These are phyloP conservation scores for Latrodectus hesperus DNA, from an alignment of 2,888 invertebrate species.

Conservation along the genomic window DNA sequence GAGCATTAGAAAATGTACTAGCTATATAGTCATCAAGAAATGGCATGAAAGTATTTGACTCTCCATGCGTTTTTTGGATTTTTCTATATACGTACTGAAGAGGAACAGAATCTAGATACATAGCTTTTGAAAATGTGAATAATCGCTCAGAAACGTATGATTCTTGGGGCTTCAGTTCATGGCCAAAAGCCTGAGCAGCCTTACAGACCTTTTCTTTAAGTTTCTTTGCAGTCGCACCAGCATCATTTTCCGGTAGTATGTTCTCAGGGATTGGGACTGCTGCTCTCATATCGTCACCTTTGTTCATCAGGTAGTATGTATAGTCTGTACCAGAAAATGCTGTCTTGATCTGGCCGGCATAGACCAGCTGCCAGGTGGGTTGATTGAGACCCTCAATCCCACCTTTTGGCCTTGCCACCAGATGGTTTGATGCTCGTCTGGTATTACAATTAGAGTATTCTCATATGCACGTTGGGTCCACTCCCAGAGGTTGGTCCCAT, in stretches of 20 bases:
- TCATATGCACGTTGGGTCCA: neutral
- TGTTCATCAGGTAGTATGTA: neutral
- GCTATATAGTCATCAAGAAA: no score
- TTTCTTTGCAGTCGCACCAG: neutral
- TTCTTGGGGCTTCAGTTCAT: neutral
- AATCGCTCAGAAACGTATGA: neutral
- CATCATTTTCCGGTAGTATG: neutral
- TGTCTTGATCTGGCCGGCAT: neutral
- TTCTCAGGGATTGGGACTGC: neutral
- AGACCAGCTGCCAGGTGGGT: neutral
- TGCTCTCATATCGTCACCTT: neutral
- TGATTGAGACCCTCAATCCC: neutral
- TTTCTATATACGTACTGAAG: neutral
- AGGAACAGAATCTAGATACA: neutral
- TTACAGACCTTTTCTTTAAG: neutral
- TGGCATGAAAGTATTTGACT: neutral
- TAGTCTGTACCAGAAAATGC: neutral
- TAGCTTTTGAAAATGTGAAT: neutral
- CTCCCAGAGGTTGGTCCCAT: no score
- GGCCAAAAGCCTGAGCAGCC: neutral
- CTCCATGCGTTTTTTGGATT: neutral
- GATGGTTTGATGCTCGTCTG: neutral
- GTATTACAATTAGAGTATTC: neutral
- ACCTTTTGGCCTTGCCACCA: neutral
- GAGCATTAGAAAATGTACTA: no score